Base-by-base conservation (phyloP, 64 coral and sea anemone species). In the Montipora capricornis region DNA sequence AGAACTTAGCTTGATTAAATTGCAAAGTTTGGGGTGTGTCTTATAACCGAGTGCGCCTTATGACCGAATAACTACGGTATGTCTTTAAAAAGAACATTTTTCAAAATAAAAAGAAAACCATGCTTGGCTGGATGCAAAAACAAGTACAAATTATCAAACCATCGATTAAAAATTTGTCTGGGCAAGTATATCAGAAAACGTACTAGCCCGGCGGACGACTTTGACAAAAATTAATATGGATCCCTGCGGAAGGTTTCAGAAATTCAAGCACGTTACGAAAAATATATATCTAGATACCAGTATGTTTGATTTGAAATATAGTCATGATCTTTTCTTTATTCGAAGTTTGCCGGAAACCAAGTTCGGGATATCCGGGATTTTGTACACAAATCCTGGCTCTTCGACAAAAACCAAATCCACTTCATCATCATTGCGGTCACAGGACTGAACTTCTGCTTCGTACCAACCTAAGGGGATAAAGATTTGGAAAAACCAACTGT, bases 351-450 rank as follows among this genome's bases (percentile, higher is more conserved):
- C 80, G 3, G 80, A 64, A 17, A 64, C 55, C 49, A 83, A 8
- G n/a, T 66, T 62, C 5, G 80, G 80, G 8, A 29, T 5, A 26
- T 59, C 80, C 1, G 80, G 13, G 3, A 83, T 15, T 59, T 83
- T 83, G 80, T 62, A 83, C 10, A 83, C 57, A 5, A n/a, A 83
- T 58, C 44, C 20, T 12, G 80, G 80, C 16, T 83, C 80, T 3
- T 62, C 80, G 20, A 46, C 44, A 83, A 83, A 64, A 13, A 83
- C 80, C 49, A 83, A 46, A 83, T 62, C 49, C 62, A 46, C 80
- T 62, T 83, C 80, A 83, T 83, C 55, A 83, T 83, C 80, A 37
- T 83, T 51, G 5, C 4, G 5, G 20, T 83, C 80, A 37, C n/a
- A 83, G 8, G 55, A 58, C 44, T 83, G 52, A 44, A 83, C 80